Percentiles rank a stretch among this genome's conserved stretches.
Evolutionary conservation across 1,140 invertebrate species (phyloP).

Genomic region (Oryzaephilus surinamensis): DNA sequence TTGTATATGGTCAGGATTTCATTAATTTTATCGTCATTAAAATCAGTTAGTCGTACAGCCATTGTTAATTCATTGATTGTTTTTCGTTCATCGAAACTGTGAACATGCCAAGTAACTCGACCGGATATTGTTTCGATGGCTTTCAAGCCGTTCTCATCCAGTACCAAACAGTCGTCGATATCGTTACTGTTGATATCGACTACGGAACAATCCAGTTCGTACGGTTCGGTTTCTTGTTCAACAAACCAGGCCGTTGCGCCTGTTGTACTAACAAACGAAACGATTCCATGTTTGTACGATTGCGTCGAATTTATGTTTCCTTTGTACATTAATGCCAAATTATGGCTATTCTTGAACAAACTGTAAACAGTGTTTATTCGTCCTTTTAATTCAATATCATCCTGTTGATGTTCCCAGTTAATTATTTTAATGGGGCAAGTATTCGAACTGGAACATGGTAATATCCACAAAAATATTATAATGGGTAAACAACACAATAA

Average conservation of each 20-base stretch:
- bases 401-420: conserved; percentile 59
- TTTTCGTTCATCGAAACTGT: conserved; percentile 33
- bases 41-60: conserved; percentile 57
- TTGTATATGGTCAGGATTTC: conserved; percentile 54
- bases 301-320: conserved; percentile 50
- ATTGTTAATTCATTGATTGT: conserved; percentile 45
- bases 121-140: conserved; percentile 60
- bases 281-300: conserved; percentile 37
- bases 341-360: conserved; percentile 45
- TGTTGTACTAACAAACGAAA: conserved; percentile 48
- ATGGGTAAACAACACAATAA: conserved; percentile 58
- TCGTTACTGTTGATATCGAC: conserved; percentile 58
- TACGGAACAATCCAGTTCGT: conserved; percentile 55
- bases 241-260: conserved; percentile 55
- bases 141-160: conserved; percentile 56
- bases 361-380: conserved; percentile 56
- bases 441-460: conserved; percentile 56
- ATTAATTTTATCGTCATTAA: conserved; percentile 55
- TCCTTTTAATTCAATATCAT: conserved; percentile 60
- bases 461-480: conserved; percentile 59
- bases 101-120: conserved; percentile 51
- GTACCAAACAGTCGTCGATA: conserved; percentile 59
- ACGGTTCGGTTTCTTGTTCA: conserved; percentile 48
- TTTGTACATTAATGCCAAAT: conserved; percentile 58
- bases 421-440: conserved; percentile 50